Conservation (phyloP, 2,797 vertebrate genomes). For the Varecia variegata region DNA sequence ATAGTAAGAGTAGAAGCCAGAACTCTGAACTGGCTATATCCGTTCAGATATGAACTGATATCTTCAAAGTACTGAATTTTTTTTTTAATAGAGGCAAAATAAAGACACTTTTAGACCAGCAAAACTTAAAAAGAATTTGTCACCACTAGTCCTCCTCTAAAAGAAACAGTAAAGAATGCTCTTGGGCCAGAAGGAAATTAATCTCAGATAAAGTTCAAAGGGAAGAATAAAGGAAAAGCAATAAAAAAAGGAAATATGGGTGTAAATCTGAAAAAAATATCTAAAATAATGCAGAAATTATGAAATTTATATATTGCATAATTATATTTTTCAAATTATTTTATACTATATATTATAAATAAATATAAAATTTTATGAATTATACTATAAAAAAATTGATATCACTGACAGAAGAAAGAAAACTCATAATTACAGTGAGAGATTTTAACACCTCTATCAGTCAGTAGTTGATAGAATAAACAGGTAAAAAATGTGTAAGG, state of each 20-base stretch:
- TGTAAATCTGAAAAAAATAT: neutral
- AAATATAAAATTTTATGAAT: neutral
- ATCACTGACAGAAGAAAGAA: neutral
- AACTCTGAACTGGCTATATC: too few species aligned
- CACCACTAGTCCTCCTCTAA: neutral
- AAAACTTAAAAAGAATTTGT: neutral
- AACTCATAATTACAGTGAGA: neutral
- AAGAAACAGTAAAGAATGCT: neutral
- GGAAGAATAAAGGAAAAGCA: neutral
- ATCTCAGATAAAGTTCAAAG: neutral
- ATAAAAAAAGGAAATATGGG: neutral
- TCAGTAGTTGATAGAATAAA: neutral
- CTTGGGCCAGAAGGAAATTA: neutral
- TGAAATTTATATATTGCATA: neutral
- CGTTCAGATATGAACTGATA: neutral
- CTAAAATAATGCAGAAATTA: neutral
- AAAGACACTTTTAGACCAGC: neutral
- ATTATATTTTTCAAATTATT: neutral
- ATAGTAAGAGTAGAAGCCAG: neutral
- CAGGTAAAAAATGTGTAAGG: neutral
- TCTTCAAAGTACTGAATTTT: neutral
- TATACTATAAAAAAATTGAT: neutral
- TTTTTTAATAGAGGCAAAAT: neutral
- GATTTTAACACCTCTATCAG: neutral
- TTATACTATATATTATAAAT: neutral